A percentile compares a stretch with the other conserved stretches of the same genome.
Conservation (phyloP, 2,113 vertebrate species). For the Lasiurus borealis region DNA sequence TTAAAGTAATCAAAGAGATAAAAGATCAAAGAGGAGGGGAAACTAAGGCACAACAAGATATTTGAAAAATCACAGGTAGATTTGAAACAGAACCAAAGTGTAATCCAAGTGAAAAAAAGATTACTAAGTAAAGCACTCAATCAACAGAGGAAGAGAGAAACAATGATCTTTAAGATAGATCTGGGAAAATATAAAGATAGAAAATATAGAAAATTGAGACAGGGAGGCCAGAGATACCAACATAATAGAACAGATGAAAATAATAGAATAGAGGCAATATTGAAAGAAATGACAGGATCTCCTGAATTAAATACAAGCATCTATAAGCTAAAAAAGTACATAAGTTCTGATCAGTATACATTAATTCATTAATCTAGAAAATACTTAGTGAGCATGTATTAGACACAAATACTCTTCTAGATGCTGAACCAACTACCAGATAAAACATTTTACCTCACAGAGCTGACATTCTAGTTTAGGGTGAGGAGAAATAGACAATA, state of each 20-base stretch:
- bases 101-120: neutral
- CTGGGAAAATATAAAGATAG: neutral
- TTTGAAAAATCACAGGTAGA: neutral
- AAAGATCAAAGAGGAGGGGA: slow-evolving; percentile 6
- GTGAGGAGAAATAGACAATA: neutral
- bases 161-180: neutral
- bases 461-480: neutral
- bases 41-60: neutral
- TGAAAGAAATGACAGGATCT: slow-evolving; percentile 14
- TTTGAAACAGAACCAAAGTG: neutral
- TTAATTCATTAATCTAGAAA: neutral
- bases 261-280: neutral
- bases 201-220: slow-evolving; percentile 22
- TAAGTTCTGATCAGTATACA: neutral
- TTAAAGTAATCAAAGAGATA: neutral
- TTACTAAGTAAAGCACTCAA: neutral
- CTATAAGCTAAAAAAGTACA: neutral
- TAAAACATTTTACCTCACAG: neutral
- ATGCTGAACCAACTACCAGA: neutral
- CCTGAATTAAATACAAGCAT: neutral
- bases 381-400: neutral
- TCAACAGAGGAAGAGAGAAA: neutral
- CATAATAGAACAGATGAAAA: neutral
- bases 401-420: neutral
- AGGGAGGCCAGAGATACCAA: neutral